A percentile compares a stretch with the other conserved stretches of the same genome.
These are phyloP conservation scores for Nyctalus aviator DNA, from an alignment of 2,797 vertebrate species.

Conservation along the genomic window DNA sequence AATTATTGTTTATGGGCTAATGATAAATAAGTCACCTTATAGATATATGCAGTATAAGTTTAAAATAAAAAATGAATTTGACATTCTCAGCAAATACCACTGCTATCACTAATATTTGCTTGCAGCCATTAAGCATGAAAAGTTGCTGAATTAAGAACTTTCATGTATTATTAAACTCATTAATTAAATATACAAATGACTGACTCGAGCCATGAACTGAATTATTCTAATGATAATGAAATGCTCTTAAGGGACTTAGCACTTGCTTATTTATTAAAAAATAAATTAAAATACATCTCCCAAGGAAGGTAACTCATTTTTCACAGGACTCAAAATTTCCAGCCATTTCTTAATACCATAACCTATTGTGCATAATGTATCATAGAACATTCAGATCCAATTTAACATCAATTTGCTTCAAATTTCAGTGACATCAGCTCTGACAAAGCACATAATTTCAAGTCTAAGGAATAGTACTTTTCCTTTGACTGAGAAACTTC, in stretches of 20 bases:
- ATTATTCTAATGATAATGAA: conserved; percentile 55
- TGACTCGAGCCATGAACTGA: background rate
- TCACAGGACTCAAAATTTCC: background rate
- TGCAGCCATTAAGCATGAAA: background rate
- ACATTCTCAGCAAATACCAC: conserved; percentile 8
- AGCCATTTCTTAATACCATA: background rate
- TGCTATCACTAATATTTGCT: background rate
- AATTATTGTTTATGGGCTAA: background rate
- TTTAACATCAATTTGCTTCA: conserved; percentile 28
- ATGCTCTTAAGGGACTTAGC: background rate
- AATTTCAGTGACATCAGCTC: conserved; percentile 40
- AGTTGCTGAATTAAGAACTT: conserved; percentile 27
- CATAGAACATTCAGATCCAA: background rate
- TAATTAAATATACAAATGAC: conserved; percentile 30
- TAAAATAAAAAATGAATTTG: conserved; percentile 37
- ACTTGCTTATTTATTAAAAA: conserved; percentile 48
- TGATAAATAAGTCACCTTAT: background rate
- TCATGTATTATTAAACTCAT: background rate
- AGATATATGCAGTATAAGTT: background rate
- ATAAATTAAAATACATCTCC: background rate
- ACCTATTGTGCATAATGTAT: background rate
- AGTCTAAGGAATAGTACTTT: background rate
- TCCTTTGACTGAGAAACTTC: background rate
- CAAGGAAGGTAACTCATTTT: background rate
- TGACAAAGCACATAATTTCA: conserved; percentile 40